Percentiles rank a stretch among this genome's conserved stretches.
phyloP scores from a whole-genome alignment of 2,797 vertebrate genomes.

The Sebastes steindachneri region DNA sequence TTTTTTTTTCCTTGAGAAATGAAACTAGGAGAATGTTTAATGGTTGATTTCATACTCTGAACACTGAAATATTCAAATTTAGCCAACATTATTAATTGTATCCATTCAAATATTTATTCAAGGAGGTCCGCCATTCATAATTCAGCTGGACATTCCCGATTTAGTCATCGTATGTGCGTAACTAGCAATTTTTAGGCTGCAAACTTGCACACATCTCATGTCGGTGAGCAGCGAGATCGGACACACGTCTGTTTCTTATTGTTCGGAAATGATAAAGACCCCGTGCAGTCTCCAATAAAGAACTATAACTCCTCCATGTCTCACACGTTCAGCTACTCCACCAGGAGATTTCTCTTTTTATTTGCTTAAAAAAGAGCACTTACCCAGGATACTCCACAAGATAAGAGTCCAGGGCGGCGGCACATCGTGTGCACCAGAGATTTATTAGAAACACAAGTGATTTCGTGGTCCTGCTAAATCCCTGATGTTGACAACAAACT shows the following conservation, averaged over 20 bases:
- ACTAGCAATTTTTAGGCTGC: slow-evolving; percentile 2
- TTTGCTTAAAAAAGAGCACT: slow-evolving; percentile 22
- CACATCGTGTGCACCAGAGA: slow-evolving; percentile 16
- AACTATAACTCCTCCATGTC: neutral
- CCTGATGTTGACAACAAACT: slow-evolving; percentile 40
- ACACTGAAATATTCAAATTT: slow-evolving; percentile 56
- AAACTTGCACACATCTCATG: neutral
- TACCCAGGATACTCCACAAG: slow-evolving; percentile 8
- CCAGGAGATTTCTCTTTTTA: slow-evolving; percentile 12
- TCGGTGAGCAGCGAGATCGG: neutral
- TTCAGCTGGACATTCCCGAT: slow-evolving; percentile 25
- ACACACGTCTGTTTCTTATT: slow-evolving; percentile 6
- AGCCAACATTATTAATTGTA: slow-evolving; percentile 60
- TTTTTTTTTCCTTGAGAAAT: neutral
- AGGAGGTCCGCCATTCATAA: slow-evolving; percentile 38
- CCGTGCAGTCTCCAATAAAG: neutral
- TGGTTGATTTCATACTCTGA: slow-evolving; percentile 31
- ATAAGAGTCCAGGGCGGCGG: neutral
- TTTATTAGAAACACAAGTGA: slow-evolving; percentile 33
- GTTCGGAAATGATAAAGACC: neutral
- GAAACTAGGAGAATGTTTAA: slow-evolving; percentile 37
- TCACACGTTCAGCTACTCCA: slow-evolving; percentile 4
- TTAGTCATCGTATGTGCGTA: slow-evolving; percentile 16
- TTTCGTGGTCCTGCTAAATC: slow-evolving; percentile 26
- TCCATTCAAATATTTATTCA: slow-evolving; percentile 68